Evolutionary conservation across 2,113 vertebrate genomes (phyloP).

Genomic region (Sander vitreus): DNA sequence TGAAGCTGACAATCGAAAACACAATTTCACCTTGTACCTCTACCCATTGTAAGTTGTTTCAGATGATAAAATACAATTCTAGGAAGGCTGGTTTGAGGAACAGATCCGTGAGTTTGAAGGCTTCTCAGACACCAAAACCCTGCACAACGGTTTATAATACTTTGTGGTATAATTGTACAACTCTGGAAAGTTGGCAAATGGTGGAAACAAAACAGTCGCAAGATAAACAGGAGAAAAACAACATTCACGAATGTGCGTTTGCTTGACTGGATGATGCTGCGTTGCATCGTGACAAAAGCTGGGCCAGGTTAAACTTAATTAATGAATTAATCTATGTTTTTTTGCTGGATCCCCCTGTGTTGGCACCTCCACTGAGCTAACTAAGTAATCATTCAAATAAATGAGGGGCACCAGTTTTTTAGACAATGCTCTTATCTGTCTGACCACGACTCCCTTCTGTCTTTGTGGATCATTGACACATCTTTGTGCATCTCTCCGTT

Average conservation of each 20-base stretch:
- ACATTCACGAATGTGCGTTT: background rate
- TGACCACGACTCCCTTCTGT: background rate
- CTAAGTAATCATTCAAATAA: background rate
- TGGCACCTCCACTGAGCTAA: background rate
- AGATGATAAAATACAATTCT: background rate
- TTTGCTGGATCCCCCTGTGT: background rate
- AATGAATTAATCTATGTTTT: no score
- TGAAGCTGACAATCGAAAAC: background rate
- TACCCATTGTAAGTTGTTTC: background rate
- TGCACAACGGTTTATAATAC: background rate
- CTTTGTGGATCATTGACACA: background rate
- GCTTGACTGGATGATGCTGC: background rate
- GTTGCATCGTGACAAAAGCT: background rate
- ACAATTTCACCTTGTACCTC: background rate
- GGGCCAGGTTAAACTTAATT: background rate
- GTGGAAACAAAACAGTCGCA: background rate
- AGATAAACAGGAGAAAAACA: background rate
- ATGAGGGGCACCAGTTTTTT: no score
- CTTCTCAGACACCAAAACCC: background rate
- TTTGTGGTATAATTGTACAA: background rate
- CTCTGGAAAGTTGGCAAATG: background rate
- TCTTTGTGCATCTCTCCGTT: background rate
- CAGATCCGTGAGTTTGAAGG: background rate
- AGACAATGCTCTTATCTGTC: background rate
- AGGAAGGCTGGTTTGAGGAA: background rate